phyloP scores from a whole-genome alignment of 2,113 vertebrate genomes.

The Dascyllus trimaculatus region DNA sequence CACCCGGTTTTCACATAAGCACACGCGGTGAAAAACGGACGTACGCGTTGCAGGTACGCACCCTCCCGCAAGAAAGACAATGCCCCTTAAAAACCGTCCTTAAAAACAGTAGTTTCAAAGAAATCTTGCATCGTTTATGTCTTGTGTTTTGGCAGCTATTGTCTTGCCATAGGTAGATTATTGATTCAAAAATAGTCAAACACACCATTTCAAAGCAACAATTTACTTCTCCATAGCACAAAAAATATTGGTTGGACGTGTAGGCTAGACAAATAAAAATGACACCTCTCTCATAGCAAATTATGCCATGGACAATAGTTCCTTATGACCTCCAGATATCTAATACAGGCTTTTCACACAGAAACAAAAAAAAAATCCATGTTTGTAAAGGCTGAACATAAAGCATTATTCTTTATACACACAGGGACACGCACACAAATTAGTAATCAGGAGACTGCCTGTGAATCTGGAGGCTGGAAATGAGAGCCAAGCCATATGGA shows the following conservation, averaged over 20 bases:
- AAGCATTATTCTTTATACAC: neutral
- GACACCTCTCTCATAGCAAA: neutral
- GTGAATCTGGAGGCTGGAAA: conserved; percentile 32
- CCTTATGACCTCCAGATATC: conserved; percentile 11
- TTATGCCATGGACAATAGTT: neutral
- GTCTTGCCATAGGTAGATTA: conserved; percentile 10
- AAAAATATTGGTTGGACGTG: neutral
- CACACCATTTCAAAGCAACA: conserved; percentile 18
- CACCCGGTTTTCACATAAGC: conserved; percentile 31
- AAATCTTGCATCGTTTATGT: neutral
- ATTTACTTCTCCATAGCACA: conserved; percentile 20
- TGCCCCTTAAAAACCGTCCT: conserved; percentile 1
- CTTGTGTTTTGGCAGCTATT: conserved; percentile 20
- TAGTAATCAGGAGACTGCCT: conserved; percentile 35
- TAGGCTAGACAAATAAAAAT: conserved; percentile 25
- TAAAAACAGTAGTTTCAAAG: conserved; percentile 7
- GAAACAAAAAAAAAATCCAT: neutral
- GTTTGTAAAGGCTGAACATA: neutral
- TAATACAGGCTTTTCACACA: neutral
- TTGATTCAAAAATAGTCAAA: conserved; percentile 25
- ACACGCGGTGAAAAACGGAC: conserved; percentile 22
- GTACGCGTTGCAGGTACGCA: conserved; percentile 40
- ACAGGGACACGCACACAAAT: conserved; percentile 16
- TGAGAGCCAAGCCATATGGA: conserved; percentile 20
- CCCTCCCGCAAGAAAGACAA: conserved; percentile 32